These are phyloP conservation scores for Apogon hyalosoma DNA, from an alignment of 2,797 vertebrate genomes.

Conservation along the genomic window DNA sequence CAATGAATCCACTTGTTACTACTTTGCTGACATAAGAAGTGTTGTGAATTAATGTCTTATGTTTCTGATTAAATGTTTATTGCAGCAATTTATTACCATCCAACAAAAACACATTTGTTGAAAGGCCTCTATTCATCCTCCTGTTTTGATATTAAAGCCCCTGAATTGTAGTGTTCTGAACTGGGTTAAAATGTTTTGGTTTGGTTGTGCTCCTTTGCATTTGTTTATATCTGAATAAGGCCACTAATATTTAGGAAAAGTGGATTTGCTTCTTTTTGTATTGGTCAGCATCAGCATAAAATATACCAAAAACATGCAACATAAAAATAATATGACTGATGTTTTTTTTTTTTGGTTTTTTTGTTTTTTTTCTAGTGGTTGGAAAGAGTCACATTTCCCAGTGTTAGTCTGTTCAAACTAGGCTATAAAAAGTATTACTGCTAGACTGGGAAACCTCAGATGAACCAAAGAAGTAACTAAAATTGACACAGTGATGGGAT, in stretches of 20 bases:
- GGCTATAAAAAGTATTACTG: slow-evolving; percentile 37
- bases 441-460: slow-evolving; percentile 39
- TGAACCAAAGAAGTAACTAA: slow-evolving; percentile 37
- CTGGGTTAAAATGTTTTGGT: slow-evolving; percentile 9
- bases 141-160: not conserved
- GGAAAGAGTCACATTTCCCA: slow-evolving; percentile 2
- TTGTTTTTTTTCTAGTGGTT: not conserved
- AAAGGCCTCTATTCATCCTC: not conserved
- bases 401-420: slow-evolving; percentile 1
- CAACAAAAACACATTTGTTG: slow-evolving; percentile 8
- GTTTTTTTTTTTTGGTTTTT: slow-evolving; percentile 19
- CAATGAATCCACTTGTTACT: slow-evolving; percentile 23
- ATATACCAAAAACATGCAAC: slow-evolving; percentile 10
- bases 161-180: not conserved
- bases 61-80: slow-evolving; percentile 20
- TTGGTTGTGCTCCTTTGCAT: not conserved
- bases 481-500: slow-evolving; percentile 58
- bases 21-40: slow-evolving; percentile 20
- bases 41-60: slow-evolving; percentile 4
- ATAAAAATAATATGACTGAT: slow-evolving; percentile 17
- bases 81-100: slow-evolving; percentile 4
- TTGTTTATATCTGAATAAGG: not conserved
- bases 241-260: not conserved
- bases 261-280: slow-evolving; percentile 10
- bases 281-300: slow-evolving; percentile 4